phyloP scores from a whole-genome alignment of 2,888 invertebrate species.

The Pandemis cinnamomeana region DNA sequence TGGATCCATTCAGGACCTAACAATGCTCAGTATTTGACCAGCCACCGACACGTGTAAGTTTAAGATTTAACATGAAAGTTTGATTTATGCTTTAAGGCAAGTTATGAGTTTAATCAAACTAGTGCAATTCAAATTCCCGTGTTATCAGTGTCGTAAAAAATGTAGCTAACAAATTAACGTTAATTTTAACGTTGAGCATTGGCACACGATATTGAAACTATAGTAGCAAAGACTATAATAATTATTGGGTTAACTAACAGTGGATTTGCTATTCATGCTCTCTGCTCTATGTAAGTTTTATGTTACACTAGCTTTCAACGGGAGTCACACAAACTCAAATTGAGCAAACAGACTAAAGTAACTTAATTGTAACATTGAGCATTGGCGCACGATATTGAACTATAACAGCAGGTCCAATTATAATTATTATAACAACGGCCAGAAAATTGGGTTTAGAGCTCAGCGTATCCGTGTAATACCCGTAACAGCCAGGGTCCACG shows the following conservation, averaged over 20 bases:
- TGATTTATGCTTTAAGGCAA: background rate
- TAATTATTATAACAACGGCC: background rate
- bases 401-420: background rate
- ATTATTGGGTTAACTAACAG: no score
- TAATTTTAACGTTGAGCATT: no score
- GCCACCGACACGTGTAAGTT: constrained; percentile 12
- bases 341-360: background rate
- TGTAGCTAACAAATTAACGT: background rate
- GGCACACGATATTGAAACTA: no score
- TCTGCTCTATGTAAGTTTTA: background rate
- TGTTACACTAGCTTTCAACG: no score
- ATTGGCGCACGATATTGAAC: background rate
- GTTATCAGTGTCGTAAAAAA: background rate
- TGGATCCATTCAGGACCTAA: constrained; percentile 29
- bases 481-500: background rate
- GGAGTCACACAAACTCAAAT: background rate
- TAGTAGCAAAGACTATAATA: no score
- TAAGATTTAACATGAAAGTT: constrained; percentile 14
- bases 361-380: background rate
- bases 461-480: background rate
- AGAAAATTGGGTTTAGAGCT: constrained; percentile 2
- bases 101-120: background rate
- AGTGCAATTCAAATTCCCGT: background rate
- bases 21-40: constrained; percentile 20
- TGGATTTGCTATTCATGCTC: no score